Conservation (phyloP, 2,113 vertebrate genomes). For the Spea bombifrons region DNA sequence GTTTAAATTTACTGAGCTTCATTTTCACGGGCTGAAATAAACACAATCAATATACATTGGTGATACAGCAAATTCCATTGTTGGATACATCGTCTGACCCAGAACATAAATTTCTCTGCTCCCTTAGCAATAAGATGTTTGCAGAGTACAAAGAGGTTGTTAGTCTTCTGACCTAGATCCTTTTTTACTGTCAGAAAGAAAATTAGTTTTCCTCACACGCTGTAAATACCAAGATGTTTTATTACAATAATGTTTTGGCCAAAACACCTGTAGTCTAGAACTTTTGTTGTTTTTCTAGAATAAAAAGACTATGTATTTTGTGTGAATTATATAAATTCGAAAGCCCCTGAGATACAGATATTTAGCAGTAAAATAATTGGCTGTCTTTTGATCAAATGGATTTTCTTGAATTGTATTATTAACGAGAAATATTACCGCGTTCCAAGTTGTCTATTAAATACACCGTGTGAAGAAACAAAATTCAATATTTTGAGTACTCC, state of each 20-base stretch:
- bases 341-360: constrained; percentile 16
- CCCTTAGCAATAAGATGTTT: constrained; percentile 15
- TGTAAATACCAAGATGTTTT: constrained; percentile 27
- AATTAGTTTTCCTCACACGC: constrained; percentile 22
- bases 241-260: constrained; percentile 20
- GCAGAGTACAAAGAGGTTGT: constrained; percentile 14
- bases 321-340: constrained; percentile 27
- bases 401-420: no score
- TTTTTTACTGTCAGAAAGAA: constrained; percentile 16
- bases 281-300: constrained; percentile 21
- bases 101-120: constrained; percentile 20
- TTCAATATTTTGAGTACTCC: no score
- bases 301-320: constrained; percentile 7
- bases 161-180: constrained; percentile 1
- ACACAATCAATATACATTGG: background rate
- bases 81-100: constrained; percentile 1
- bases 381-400: background rate
- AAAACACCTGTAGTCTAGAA: constrained; percentile 7
- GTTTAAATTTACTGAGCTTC: background rate
- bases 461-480: no score
- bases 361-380: constrained; percentile 22
- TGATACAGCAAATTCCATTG: background rate
- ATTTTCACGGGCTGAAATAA: background rate
- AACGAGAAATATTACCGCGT: no score
- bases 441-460: no score